Base-by-base conservation (phyloP, 2,797 vertebrate species). In the Cygnus olor region DNA sequence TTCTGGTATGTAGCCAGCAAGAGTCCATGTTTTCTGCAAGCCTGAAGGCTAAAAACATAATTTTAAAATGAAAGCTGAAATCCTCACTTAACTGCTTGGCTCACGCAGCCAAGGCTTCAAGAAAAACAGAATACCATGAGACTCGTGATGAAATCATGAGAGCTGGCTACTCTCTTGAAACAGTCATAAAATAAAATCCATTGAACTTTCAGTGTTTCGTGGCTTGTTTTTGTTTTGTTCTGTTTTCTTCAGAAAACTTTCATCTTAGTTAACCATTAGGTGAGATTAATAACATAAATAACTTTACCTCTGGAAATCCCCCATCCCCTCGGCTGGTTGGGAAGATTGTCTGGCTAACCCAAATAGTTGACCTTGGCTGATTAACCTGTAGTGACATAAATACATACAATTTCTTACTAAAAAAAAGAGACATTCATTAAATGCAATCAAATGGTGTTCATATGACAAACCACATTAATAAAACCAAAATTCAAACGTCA, bases 301-400 rank as follows among this genome's bases (percentile, higher is more conserved):
- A 90, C 82, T 73, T 98, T 98, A 98, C 98, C 98, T 98, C 94
- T 66, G 95, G 96, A 97, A 97, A 97, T 86, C 96, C 97, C 96
- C 98, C 98, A 95, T 97, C 96, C 90, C 95, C 96, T 92, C 21
- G 56, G 86, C 93, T 97, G 93, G 92, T 87, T 94, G 98, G 97
- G 96, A 97, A 97, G 95, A 92, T 93, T 84, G 97, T 97, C 94
- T 95, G 97, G 92, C 54, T 97, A 85, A 91, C 80, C 97, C 96
- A 96, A 95, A 92, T 92, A 71, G 42, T 90, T 85, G 96, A 85
- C 71, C 82, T 95, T 63, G 94, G 96, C 76, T 96, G 95, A 96
- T 88, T 96, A 93, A 95, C 96, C 98, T 98, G 93, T 11, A 96
- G 80, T 88, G 71, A 97, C 76, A 97, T 44, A 97, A 97, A 97